phyloP scores from a whole-genome alignment of 2,888 invertebrate genomes.

The Pristionchus arcanus region DNA sequence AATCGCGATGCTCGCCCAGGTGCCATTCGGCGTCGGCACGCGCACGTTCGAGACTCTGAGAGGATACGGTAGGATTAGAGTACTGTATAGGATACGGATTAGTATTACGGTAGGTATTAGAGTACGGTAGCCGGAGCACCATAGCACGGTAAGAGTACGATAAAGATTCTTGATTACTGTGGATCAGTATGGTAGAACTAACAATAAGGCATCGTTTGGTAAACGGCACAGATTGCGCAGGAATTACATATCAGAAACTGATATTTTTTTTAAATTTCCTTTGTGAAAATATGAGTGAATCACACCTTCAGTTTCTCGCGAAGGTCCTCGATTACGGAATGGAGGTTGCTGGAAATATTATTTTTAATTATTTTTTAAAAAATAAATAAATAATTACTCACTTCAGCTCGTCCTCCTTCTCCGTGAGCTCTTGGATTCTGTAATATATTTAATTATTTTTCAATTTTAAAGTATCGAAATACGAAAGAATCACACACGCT shows the following conservation, averaged over 20 bases:
- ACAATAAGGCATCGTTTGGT: too few relatives aligned
- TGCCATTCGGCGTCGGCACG: slow-evolving; percentile 48
- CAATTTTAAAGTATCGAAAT: not conserved
- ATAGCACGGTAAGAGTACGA: too few relatives aligned
- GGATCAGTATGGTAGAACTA: too few relatives aligned
- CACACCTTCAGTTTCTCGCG: slow-evolving; percentile 37
- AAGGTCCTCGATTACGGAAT: slow-evolving; percentile 50
- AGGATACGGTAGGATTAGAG: not conserved
- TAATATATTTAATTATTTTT: not conserved
- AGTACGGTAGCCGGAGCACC: too few relatives aligned
- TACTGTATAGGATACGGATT: too few relatives aligned
- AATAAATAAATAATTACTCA: not conserved
- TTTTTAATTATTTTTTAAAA: not conserved
- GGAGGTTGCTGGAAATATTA: slow-evolving; percentile 38
- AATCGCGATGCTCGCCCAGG: slow-evolving; percentile 50
- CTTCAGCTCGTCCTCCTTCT: slow-evolving; percentile 55
- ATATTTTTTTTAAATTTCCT: too few relatives aligned
- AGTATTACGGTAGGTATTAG: too few relatives aligned
- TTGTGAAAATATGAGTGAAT: not conserved
- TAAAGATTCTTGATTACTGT: not conserved
- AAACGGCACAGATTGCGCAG: too few relatives aligned
- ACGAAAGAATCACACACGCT: not conserved
- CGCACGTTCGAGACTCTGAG: not conserved
- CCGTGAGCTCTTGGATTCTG: slow-evolving; percentile 54
- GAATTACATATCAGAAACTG: too few relatives aligned